phyloP scores from a whole-genome alignment of 1,140 invertebrate species.

The Ditylenchus dipsaci region DNA sequence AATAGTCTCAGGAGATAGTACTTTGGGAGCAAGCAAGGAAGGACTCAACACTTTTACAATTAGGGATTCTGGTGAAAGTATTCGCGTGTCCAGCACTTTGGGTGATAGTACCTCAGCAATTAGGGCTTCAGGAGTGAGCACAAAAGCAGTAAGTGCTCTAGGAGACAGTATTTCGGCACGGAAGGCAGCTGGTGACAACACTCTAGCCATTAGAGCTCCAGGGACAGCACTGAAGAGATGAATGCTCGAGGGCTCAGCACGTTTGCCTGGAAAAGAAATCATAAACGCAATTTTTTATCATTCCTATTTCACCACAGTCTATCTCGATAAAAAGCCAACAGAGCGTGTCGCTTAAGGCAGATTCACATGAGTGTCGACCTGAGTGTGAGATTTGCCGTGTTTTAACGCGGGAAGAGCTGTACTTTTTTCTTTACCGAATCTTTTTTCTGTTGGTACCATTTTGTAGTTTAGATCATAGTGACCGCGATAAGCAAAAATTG shows the following conservation, averaged over 20 bases:
- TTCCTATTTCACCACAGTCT: too few species aligned
- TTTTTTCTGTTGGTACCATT: too few species aligned
- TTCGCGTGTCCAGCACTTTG: constrained; percentile 12
- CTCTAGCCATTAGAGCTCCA: constrained; percentile 5
- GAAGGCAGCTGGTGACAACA: constrained; percentile 10
- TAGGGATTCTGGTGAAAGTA: constrained; percentile 31
- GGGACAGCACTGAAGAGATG: constrained; percentile 17
- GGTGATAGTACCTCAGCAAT: constrained; percentile 38
- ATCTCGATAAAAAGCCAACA: too few species aligned
- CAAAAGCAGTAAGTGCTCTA: constrained; percentile 7
- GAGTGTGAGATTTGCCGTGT: too few species aligned
- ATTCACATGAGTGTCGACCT: too few species aligned
- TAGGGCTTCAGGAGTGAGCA: constrained; percentile 39
- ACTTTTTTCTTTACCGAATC: too few species aligned
- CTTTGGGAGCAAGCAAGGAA: constrained; percentile 6
- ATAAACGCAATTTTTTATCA: too few species aligned
- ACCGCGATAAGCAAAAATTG: too few species aligned
- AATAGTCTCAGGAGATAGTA: constrained; percentile 21
- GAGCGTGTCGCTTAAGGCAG: too few species aligned
- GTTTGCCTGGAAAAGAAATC: background rate
- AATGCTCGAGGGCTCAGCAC: constrained; percentile 27
- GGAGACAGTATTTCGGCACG: constrained; percentile 21
- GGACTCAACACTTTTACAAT: constrained; percentile 38
- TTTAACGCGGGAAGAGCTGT: too few species aligned
- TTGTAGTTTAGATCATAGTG: too few species aligned